phyloP scores from a whole-genome alignment of 2,113 vertebrate genomes.

The Poeciliopsis prolifica region DNA sequence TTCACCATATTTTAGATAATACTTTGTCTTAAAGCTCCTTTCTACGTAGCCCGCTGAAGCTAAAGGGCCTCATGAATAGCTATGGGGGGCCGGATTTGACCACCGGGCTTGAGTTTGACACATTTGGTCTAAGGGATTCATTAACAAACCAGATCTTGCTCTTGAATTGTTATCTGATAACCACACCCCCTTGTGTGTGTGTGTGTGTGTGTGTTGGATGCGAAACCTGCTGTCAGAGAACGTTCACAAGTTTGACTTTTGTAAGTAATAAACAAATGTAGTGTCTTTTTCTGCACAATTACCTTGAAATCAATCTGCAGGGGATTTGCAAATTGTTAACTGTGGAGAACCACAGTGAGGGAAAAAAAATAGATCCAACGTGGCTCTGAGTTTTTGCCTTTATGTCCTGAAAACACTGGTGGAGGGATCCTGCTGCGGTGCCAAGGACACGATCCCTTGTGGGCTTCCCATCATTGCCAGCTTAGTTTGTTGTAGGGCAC shows the following conservation, averaged over 20 bases:
- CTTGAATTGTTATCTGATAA: neutral
- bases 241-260: neutral
- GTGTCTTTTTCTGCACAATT: neutral
- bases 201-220: neutral
- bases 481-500: conserved; percentile 1
- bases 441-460: conserved; percentile 24
- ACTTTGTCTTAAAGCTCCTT: too few relatives aligned
- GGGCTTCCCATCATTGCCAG: conserved; percentile 4
- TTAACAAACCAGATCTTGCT: neutral
- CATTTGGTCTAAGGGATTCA: too few relatives aligned
- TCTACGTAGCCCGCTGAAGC: too few relatives aligned
- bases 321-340: neutral
- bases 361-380: neutral
- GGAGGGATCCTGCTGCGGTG: neutral
- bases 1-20: too few relatives aligned
- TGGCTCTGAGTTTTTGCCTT: neutral
- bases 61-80: too few relatives aligned
- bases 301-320: neutral
- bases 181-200: neutral
- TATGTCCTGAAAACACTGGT: neutral
- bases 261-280: neutral
- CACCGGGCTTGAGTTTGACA: too few relatives aligned
- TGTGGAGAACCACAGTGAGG: neutral
- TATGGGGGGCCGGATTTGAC: too few relatives aligned
- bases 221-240: neutral